Evolutionary conservation across 2,797 vertebrate species (phyloP).

Genomic region (Danio jaintianensis): DNA sequence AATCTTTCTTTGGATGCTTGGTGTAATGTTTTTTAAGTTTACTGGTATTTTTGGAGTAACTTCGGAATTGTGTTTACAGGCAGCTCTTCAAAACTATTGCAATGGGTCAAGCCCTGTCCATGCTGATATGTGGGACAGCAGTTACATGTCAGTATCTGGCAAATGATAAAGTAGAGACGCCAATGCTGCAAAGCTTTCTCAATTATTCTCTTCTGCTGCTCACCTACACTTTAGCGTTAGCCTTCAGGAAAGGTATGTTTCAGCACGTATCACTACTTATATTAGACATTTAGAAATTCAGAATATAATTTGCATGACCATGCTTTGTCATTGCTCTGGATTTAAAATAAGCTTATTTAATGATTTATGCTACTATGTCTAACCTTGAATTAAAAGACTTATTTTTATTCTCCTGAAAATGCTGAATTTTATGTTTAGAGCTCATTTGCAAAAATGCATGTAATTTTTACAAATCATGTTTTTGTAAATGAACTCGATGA

Average conservation of each 20-base stretch:
- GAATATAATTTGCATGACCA: not conserved
- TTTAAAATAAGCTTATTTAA: not conserved
- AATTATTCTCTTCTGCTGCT: conserved; percentile 89
- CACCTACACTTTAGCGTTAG: conserved; percentile 82
- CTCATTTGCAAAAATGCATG: no score
- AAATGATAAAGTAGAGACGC: conserved; percentile 78
- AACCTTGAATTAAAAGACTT: not conserved
- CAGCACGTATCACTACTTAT: not conserved
- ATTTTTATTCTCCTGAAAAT: not conserved
- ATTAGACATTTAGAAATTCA: not conserved
- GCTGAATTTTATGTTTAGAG: no score
- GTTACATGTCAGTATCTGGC: conserved; percentile 91
- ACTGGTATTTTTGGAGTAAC: not conserved
- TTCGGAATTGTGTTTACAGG: conserved; percentile 72
- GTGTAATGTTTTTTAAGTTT: not conserved
- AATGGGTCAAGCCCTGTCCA: conserved; percentile 90
- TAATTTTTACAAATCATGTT: no score
- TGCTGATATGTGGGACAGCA: conserved; percentile 95
- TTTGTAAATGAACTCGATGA: no score
- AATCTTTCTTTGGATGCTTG: not conserved
- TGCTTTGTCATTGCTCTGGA: not conserved
- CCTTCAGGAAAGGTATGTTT: conserved; percentile 81
- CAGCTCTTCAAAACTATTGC: conserved; percentile 84
- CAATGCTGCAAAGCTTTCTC: conserved; percentile 95
- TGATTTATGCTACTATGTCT: not conserved